These are phyloP conservation scores for Cosmia pyralina DNA, from an alignment of 2,888 invertebrate genomes.

Conservation along the genomic window DNA sequence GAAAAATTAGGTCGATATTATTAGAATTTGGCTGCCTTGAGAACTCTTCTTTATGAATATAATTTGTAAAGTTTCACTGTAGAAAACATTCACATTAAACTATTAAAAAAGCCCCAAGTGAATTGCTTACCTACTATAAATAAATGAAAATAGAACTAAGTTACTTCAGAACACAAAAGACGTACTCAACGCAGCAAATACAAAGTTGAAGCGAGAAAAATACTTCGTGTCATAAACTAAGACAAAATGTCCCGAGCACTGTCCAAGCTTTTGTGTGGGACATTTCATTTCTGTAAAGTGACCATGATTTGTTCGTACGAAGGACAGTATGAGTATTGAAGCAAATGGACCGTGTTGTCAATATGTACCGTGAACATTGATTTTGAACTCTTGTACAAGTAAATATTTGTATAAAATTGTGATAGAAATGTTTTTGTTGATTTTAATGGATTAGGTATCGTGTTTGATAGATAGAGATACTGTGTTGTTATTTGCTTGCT, in stretches of 20 bases:
- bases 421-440: constrained; percentile 8
- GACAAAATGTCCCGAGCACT: constrained; percentile 55
- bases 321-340: constrained; percentile 37
- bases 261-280: constrained; percentile 52
- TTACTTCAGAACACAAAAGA: constrained; percentile 42
- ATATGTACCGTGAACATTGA: constrained; percentile 40
- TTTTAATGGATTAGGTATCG: constrained; percentile 11
- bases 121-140: not conserved
- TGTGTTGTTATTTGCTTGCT: constrained; percentile 2
- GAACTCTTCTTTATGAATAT: not conserved
- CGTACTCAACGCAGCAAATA: constrained; percentile 35
- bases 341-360: constrained; percentile 40
- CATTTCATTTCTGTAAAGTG: constrained; percentile 62
- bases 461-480: not conserved
- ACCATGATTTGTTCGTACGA: constrained; percentile 61
- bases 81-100: not conserved
- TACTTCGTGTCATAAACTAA: constrained; percentile 53
- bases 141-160: constrained; percentile 8
- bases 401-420: constrained; percentile 21
- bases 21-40: not conserved
- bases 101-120: too few relatives aligned
- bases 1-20: too few relatives aligned
- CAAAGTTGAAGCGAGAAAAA: constrained; percentile 54
- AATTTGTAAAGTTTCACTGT: not conserved
- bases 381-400: constrained; percentile 21